These are phyloP conservation scores for Scytalopus superciliaris DNA, from an alignment of 2,113 vertebrate species.

Conservation along the genomic window DNA sequence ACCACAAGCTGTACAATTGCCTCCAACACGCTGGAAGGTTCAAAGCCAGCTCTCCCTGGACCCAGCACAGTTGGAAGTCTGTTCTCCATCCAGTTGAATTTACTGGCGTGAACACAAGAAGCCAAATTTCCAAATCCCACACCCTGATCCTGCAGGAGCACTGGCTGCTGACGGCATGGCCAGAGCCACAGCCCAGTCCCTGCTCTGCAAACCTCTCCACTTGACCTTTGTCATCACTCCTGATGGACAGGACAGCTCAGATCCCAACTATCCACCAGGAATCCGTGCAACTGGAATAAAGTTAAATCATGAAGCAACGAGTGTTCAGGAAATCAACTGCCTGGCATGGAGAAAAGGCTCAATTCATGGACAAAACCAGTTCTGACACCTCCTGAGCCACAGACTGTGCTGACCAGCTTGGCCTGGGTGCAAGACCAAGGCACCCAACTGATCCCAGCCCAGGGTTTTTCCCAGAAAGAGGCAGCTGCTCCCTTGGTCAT, in stretches of 20 bases:
- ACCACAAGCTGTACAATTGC: not conserved
- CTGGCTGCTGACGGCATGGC: accelerated
- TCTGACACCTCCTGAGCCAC: not conserved
- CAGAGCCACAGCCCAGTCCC: not conserved
- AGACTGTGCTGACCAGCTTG: not conserved
- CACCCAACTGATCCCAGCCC: not conserved
- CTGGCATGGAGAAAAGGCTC: not conserved
- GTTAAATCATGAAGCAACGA: not conserved
- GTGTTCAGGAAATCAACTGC: not conserved
- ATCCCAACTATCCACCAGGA: not conserved
- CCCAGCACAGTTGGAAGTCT: not conserved
- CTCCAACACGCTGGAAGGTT: not conserved
- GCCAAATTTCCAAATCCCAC: not conserved
- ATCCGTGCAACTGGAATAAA: not conserved
- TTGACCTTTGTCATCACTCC: not conserved
- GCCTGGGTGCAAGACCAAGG: not conserved
- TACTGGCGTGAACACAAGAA: not conserved
- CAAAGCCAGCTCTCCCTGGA: not conserved
- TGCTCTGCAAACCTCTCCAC: not conserved
- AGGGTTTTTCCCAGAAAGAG: not conserved
- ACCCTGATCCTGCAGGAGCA: not conserved
- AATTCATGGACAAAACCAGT: not conserved
- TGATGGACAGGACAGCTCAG: accelerated
- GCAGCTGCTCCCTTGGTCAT: not conserved
- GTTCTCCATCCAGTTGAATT: not conserved